Evolutionary conservation across 2,113 vertebrate genomes (phyloP).

Genomic region (Corapipo altera): DNA sequence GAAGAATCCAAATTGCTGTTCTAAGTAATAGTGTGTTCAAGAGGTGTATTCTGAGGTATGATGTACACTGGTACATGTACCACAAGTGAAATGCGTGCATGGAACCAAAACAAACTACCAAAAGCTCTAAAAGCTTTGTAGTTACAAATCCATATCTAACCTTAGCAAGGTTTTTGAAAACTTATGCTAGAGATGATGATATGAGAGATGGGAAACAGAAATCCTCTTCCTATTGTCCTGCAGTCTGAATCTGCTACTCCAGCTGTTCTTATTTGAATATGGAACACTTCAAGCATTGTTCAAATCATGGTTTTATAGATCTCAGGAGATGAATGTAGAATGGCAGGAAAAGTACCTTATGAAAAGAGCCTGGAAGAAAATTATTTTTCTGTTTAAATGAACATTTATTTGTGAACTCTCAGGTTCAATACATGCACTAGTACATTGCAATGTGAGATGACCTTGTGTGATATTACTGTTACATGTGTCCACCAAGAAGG

Average conservation of each 20-base stretch:
- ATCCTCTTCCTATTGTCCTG: not conserved
- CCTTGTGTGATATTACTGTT: not conserved
- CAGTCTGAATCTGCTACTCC: not conserved
- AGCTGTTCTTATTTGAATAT: not conserved
- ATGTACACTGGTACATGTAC: fast-evolving
- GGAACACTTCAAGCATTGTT: not conserved
- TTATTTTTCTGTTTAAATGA: not conserved
- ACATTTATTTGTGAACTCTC: not conserved
- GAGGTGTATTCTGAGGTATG: not conserved
- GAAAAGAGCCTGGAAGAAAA: not conserved
- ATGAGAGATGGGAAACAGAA: not conserved
- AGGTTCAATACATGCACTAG: not conserved
- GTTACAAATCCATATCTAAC: not conserved
- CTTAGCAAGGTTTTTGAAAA: not conserved
- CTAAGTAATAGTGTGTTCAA: not conserved
- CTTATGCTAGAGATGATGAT: not conserved
- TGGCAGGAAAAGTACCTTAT: not conserved
- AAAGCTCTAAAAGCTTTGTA: not conserved
- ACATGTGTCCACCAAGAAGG: not conserved
- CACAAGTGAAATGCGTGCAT: fast-evolving
- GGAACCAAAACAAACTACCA: not conserved
- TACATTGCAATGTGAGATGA: not conserved
- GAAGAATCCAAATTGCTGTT: not conserved
- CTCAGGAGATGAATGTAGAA: not conserved
- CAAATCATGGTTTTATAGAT: not conserved